These are phyloP conservation scores for Myopa testacea DNA, from an alignment of 2,888 invertebrate species.

Conservation along the genomic window DNA sequence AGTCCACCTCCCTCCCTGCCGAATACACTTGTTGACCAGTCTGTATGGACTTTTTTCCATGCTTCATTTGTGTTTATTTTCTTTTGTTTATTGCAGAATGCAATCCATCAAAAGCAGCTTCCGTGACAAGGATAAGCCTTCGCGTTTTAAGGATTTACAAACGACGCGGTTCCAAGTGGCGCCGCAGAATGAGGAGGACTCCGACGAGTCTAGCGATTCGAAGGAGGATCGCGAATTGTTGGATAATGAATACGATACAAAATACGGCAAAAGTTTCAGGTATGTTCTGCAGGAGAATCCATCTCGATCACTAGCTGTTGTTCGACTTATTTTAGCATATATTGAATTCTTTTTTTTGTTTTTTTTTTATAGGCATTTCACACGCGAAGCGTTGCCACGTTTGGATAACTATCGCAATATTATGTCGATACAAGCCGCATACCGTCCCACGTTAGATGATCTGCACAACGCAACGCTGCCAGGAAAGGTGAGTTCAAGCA, in stretches of 20 bases:
- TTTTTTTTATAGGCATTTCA: constrained; percentile 76
- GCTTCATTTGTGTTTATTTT: neutral
- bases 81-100: constrained; percentile 49
- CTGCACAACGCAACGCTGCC: constrained; percentile 85
- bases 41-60: too few relatives aligned
- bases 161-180: constrained; percentile 74
- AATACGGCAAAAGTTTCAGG: constrained; percentile 85
- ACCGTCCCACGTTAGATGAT: constrained; percentile 88
- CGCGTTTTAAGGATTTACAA: constrained; percentile 72
- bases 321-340: too few relatives aligned
- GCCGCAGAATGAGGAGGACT: constrained; percentile 63
- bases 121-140: constrained; percentile 74
- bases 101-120: constrained; percentile 74
- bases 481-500: constrained; percentile 75
- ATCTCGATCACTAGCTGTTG: too few relatives aligned
- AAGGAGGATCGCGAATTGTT: constrained; percentile 69
- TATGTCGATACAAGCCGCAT: constrained; percentile 87
- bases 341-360: neutral
- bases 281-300: constrained; percentile 55
- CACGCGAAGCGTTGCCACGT: constrained; percentile 86
- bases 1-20: too few relatives aligned
- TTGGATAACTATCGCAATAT: constrained; percentile 91
- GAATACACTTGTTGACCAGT: too few relatives aligned
- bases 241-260: constrained; percentile 74
- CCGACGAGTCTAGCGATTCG: constrained; percentile 69